Evolutionary conservation across 2,113 vertebrate genomes (phyloP), one percentile per base, ranked within the genome.

Genomic region (Anolis carolinensis): DNA sequence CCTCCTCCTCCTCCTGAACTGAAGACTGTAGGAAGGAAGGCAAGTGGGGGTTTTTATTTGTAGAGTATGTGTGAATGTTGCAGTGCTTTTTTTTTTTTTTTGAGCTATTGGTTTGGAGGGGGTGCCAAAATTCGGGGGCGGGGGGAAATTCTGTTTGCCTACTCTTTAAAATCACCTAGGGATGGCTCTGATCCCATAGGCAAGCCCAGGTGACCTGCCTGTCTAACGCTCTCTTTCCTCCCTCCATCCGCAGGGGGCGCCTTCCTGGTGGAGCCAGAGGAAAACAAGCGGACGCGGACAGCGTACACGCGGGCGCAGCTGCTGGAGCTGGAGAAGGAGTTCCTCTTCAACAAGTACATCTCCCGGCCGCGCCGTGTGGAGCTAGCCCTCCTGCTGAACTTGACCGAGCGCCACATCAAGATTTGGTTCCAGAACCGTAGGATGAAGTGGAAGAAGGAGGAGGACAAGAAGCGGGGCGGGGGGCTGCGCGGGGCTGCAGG

Each of bases 391-490:
- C 98, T 98, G 94, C 95, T 99, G 86, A 98, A 98, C 96, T 97
- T 99, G 92, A 99, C 98, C 36, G 98, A 99, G 95, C 95, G 98
- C 8, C 98, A 99, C 95, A 99, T 99, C 92, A 98, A 99, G 94
- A 99, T 99, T 96, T 98, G 98, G 98, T 98, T 98, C 95, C 98
- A 99, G 93, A 99, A 99, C 93, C 96, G 98, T 11, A 96, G 98
- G 88, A 98, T 99, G 98, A 99, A 99, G 91, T 99, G 98, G 93
- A 99, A 99, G 77, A 98, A 99, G 92, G 98, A 99, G 89, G 98
- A 99, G 93, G 98, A 98, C 85, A 97, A 97, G 87, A 95, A 97
- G 85, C 95, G 94, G 6, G 83, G 84, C 2, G 23, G 65, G 6
- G 65, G 55, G 55, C 55, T 55, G 55, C 10, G 2, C 83, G 89